Evolutionary conservation across 2,888 invertebrate species (phyloP).

Genomic region (Latheticus oryzae): DNA sequence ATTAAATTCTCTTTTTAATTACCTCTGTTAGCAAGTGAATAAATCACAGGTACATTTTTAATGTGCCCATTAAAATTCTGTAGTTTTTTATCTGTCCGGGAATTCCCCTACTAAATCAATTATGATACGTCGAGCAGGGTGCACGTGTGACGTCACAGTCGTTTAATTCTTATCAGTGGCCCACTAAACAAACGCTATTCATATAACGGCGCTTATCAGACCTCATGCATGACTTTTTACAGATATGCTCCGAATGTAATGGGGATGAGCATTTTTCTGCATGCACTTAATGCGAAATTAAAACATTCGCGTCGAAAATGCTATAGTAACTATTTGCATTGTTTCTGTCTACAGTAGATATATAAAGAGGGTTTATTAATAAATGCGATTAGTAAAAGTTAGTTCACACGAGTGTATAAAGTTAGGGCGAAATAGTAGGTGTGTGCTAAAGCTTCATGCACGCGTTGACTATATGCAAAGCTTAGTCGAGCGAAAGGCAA

Average conservation of each 20-base stretch:
- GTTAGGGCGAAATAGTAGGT: constrained; percentile 51
- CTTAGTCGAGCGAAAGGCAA: constrained; percentile 54
- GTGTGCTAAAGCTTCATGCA: constrained; percentile 38
- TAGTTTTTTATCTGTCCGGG: constrained; percentile 43
- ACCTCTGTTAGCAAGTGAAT: constrained; percentile 6
- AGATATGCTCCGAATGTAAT: constrained; percentile 47
- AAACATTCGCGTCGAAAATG: constrained; percentile 21
- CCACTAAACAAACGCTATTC: constrained; percentile 57
- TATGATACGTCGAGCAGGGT: constrained; percentile 54
- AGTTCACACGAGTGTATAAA: constrained; percentile 57
- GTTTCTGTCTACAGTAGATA: too few relatives aligned
- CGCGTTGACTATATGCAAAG: constrained; percentile 50
- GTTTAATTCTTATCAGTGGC: constrained; percentile 56
- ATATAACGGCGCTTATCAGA: constrained; percentile 54
- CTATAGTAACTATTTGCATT: too few relatives aligned
- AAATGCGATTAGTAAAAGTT: constrained; percentile 57
- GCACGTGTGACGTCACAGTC: constrained; percentile 53
- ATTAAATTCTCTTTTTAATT: background rate
- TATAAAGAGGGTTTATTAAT: constrained; percentile 48
- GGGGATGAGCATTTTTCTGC: constrained; percentile 45
- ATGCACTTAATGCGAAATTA: constrained; percentile 42
- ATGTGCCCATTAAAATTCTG: constrained; percentile 36
- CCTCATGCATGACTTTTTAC: constrained; percentile 57
- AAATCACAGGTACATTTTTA: constrained; percentile 33
- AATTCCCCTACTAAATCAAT: constrained; percentile 51